phyloP scores from a whole-genome alignment of 2,113 vertebrate genomes.

The Channa maculata region DNA sequence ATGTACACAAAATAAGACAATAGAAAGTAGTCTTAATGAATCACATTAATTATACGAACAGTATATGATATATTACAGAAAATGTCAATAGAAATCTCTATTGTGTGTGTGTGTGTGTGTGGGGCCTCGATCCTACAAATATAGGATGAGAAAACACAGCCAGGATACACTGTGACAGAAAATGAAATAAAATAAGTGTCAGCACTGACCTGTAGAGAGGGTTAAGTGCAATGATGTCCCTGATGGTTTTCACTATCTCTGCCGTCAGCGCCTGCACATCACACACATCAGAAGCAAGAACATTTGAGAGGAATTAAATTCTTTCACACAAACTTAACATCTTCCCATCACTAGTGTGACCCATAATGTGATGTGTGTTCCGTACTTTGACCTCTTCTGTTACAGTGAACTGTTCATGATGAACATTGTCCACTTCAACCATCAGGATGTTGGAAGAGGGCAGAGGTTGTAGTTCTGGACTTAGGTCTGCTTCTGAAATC shows the following conservation, averaged over 20 bases:
- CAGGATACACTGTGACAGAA: neutral
- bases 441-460: constrained; percentile 88
- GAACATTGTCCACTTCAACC: constrained; percentile 96
- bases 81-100: no score
- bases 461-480: constrained; percentile 69
- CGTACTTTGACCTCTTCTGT: constrained; percentile 95
- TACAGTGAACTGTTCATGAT: constrained; percentile 95
- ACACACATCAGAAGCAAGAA: neutral
- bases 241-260: constrained; percentile 98
- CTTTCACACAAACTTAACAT: neutral
- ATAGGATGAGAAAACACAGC: neutral
- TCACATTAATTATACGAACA: no score
- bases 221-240: constrained; percentile 98
- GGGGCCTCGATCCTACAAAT: neutral
- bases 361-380: no score
- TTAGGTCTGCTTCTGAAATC: constrained; percentile 76
- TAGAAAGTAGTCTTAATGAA: no score
- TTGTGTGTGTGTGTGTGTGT: no score
- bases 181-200: neutral
- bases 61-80: no score
- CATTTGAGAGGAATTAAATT: neutral
- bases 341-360: no score
- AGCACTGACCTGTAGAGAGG: constrained; percentile 92
- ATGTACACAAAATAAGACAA: no score
- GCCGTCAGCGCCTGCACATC: constrained; percentile 91